Conservation (phyloP, 2,797 vertebrate species). For the Champsocephalus esox region DNA sequence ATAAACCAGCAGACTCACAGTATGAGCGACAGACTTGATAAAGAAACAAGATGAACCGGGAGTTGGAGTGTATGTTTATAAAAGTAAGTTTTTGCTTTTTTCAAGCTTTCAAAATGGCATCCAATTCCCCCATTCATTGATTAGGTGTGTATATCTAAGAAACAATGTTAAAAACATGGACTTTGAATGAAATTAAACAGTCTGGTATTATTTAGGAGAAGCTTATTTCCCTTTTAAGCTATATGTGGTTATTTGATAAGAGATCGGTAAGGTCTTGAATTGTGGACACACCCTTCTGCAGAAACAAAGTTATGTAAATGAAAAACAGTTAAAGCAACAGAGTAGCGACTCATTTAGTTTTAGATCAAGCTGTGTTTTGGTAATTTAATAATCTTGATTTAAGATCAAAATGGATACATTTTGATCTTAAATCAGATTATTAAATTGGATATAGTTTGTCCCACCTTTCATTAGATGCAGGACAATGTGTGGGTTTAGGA, state of each 20-base stretch:
- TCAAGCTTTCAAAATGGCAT: constrained; percentile 1
- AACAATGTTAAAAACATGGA: not conserved
- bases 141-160: not conserved
- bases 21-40: constrained; percentile 70
- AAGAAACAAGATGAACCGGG: constrained; percentile 80
- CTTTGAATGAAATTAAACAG: not conserved
- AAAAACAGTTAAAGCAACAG: constrained; percentile 10
- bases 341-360: constrained; percentile 24
- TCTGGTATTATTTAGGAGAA: not conserved
- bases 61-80: constrained; percentile 88
- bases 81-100: constrained; percentile 85
- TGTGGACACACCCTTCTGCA: constrained; percentile 54
- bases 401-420: too few species aligned
- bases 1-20: constrained; percentile 55
- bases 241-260: not conserved
- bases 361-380: constrained; percentile 12
- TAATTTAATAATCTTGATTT: constrained; percentile 27
- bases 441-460: constrained; percentile 13
- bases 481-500: not conserved
- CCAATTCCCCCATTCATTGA: not conserved
- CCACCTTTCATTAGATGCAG: not conserved
- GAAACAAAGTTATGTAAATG: constrained; percentile 4
- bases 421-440: too few species aligned
- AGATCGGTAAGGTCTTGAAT: not conserved
- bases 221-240: not conserved